A percentile compares a stretch with the other conserved stretches of the same genome.
phyloP scores from a whole-genome alignment of 2,888 invertebrate species.

The Apeira syringaria region DNA sequence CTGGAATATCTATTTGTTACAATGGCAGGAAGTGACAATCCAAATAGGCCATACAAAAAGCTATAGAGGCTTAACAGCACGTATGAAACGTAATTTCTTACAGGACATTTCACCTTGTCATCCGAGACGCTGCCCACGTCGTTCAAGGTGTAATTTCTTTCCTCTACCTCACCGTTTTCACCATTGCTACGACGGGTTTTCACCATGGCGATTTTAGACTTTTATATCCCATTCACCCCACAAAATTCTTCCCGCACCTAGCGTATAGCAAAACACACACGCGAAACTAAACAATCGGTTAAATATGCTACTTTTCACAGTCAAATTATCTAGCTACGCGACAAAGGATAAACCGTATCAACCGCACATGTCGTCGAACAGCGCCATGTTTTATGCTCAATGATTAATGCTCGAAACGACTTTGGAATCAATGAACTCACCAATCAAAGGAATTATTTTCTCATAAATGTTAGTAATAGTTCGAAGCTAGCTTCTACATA shows the following conservation, averaged over 20 bases:
- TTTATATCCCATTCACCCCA: slow-evolving; percentile 60
- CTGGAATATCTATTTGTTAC: slow-evolving; percentile 36
- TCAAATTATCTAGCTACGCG: slow-evolving; percentile 55
- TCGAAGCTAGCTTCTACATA: background rate
- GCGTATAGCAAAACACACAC: slow-evolving; percentile 51
- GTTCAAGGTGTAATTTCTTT: slow-evolving; percentile 74
- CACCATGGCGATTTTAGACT: slow-evolving; percentile 72
- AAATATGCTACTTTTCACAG: slow-evolving; percentile 43
- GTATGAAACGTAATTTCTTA: slow-evolving; percentile 53
- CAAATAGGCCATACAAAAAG: slow-evolving; percentile 53
- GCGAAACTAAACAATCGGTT: slow-evolving; percentile 47
- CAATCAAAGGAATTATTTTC: slow-evolving; percentile 50
- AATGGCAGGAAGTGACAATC: no score
- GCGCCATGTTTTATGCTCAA: slow-evolving; percentile 73
- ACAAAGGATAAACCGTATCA: slow-evolving; percentile 72
- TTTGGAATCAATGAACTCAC: slow-evolving; percentile 55
- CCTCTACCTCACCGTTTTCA: slow-evolving; percentile 79
- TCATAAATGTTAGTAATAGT: slow-evolving; percentile 9
- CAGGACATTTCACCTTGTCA: slow-evolving; percentile 74
- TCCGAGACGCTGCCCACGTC: slow-evolving; percentile 76
- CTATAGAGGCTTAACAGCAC: no score
- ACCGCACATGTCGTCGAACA: slow-evolving; percentile 75
- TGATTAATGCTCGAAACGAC: slow-evolving; percentile 45
- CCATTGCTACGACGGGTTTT: slow-evolving; percentile 83
- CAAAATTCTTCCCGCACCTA: slow-evolving; percentile 59